A percentile compares a stretch with the other conserved stretches of the same genome.
These are phyloP conservation scores for Spea bombifrons DNA, from an alignment of 2,113 vertebrate species.

Conservation along the genomic window DNA sequence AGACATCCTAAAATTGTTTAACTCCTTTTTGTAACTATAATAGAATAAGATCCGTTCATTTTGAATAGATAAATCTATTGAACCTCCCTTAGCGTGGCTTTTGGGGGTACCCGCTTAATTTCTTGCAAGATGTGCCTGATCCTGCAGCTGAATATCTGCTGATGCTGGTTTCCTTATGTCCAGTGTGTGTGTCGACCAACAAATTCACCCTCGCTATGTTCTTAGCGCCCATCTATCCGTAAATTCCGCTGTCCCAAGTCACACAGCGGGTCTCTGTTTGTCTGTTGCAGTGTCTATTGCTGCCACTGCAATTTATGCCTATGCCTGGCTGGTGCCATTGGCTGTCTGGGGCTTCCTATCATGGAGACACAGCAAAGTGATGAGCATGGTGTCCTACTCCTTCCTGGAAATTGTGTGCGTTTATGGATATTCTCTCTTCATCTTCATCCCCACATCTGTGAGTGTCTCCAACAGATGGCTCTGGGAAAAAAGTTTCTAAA, in stretches of 20 bases:
- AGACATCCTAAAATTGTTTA: too few species aligned
- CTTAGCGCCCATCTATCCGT: not conserved
- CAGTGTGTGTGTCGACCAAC: too few species aligned
- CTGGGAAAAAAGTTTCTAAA: too few species aligned
- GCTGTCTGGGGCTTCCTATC: constrained; percentile 89
- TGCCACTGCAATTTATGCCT: constrained; percentile 87
- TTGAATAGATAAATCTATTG: too few species aligned
- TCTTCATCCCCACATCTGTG: constrained; percentile 94
- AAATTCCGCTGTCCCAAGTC: not conserved
- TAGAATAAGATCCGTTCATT: too few species aligned
- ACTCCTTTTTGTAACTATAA: too few species aligned
- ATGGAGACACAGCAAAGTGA: constrained; percentile 89
- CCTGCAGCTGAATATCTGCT: too few species aligned
- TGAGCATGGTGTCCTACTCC: constrained; percentile 88
- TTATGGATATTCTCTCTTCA: constrained; percentile 91
- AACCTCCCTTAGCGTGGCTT: too few species aligned
- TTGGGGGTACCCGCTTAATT: too few species aligned
- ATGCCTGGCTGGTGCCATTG: constrained; percentile 90
- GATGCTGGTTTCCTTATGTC: too few species aligned
- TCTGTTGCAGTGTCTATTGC: constrained; percentile 84
- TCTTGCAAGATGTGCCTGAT: too few species aligned
- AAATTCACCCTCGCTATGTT: not conserved
- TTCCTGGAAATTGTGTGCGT: constrained; percentile 95
- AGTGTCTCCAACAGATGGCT: constrained; percentile 50
- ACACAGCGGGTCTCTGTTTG: constrained; percentile 4